phyloP scores from a whole-genome alignment of 2,888 invertebrate genomes.

The Papilio protenor region DNA sequence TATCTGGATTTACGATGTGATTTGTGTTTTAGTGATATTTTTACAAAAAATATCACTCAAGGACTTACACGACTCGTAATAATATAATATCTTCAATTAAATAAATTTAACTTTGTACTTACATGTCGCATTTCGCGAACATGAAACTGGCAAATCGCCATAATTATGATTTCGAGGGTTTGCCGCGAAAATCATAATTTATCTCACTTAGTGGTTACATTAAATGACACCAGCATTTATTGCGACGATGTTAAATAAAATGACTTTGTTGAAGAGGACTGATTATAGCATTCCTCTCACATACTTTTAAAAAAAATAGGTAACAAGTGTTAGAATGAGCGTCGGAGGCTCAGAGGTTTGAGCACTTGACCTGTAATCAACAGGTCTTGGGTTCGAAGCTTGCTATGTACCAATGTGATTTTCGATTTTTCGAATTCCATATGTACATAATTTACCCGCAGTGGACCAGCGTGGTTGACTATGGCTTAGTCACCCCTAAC shows the following conservation, averaged over 20 bases:
- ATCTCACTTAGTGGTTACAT: slow-evolving; percentile 14
- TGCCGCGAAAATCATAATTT: slow-evolving; percentile 14
- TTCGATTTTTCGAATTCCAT: too few relatives aligned
- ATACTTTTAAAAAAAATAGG: too few relatives aligned
- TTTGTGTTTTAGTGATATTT: not conserved
- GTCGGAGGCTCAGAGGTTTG: too few relatives aligned
- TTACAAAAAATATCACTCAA: not conserved
- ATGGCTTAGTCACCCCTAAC: too few relatives aligned
- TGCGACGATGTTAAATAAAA: not conserved
- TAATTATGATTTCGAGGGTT: slow-evolving; percentile 11
- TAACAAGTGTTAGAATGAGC: too few relatives aligned
- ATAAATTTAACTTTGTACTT: slow-evolving; percentile 1
- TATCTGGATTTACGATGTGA: not conserved
- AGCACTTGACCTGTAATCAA: too few relatives aligned
- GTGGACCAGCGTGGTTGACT: too few relatives aligned
- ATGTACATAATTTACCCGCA: too few relatives aligned
- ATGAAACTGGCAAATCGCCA: slow-evolving; percentile 14
- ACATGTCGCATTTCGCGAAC: not conserved
- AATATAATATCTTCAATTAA: slow-evolving; percentile 1
- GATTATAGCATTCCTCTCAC: too few relatives aligned
- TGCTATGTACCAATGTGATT: too few relatives aligned
- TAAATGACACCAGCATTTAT: slow-evolving; percentile 4
- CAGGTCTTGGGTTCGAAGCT: too few relatives aligned
- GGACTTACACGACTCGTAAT: not conserved
- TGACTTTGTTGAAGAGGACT: not conserved